Conservation (phyloP, 2,888 invertebrate species). For the Drosophila mulleri region DNA sequence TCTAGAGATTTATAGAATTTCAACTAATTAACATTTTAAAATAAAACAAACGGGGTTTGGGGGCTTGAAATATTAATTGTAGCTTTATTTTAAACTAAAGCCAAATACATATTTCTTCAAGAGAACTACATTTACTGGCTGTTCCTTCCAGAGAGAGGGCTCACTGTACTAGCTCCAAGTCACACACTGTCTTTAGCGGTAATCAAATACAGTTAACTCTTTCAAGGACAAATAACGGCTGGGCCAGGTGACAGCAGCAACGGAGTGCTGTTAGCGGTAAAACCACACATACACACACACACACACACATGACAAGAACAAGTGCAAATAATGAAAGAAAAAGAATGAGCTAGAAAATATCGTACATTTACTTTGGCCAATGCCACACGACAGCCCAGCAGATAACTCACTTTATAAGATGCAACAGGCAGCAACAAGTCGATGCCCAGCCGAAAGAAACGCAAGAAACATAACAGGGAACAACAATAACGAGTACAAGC, state of each 20-base stretch:
- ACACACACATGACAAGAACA: constrained; percentile 30
- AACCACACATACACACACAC: constrained; percentile 50
- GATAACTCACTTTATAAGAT: constrained; percentile 75
- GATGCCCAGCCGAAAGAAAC: constrained; percentile 40
- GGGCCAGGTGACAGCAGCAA: constrained; percentile 57
- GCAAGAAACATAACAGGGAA: constrained; percentile 69
- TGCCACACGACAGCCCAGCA: constrained; percentile 66
- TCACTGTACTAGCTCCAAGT: not conserved
- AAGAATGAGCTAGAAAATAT: constrained; percentile 13
- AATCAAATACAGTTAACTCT: constrained; percentile 67
- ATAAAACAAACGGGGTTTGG: too few species aligned
- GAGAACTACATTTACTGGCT: not conserved
- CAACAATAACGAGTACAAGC: constrained; percentile 80
- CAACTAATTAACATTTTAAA: too few species aligned
- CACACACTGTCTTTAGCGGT: constrained; percentile 17
- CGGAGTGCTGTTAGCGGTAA: constrained; percentile 58
- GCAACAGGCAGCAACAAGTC: constrained; percentile 46
- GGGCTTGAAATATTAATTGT: too few species aligned
- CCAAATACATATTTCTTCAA: too few species aligned
- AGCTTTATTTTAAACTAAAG: not conserved
- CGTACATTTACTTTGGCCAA: constrained; percentile 32
- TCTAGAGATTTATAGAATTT: too few species aligned
- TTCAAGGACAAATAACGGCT: constrained; percentile 74
- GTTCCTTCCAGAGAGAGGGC: not conserved
- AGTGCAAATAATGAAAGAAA: constrained; percentile 39